These are phyloP conservation scores for Xestoiulus laeticollis DNA, from an alignment of 2,888 invertebrate genomes.

Conservation along the genomic window DNA sequence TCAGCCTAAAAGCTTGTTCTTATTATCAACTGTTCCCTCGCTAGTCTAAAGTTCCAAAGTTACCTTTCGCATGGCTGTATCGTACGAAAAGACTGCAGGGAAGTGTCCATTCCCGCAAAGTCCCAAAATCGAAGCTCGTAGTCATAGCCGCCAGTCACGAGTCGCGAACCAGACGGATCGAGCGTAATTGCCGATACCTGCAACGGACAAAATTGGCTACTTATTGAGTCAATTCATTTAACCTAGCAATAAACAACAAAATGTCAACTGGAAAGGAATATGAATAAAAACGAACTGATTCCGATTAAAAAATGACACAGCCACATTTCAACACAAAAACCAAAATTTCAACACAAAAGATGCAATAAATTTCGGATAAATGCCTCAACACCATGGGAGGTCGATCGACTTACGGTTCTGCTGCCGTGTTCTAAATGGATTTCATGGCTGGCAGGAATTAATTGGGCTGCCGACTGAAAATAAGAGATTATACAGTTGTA, in stretches of 20 bases:
- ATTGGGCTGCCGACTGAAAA: conserved; percentile 63
- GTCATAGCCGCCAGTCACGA: conserved; percentile 91
- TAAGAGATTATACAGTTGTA: too few relatives aligned
- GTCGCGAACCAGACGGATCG: conserved; percentile 92
- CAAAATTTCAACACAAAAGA: too few relatives aligned
- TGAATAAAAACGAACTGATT: too few relatives aligned
- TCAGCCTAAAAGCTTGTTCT: neutral
- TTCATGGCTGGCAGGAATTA: conserved; percentile 68
- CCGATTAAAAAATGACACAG: too few relatives aligned
- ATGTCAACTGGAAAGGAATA: too few relatives aligned
- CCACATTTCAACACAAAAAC: too few relatives aligned
- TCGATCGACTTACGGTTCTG: conserved; percentile 75
- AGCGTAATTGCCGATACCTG: conserved; percentile 80
- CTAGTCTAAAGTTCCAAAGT: neutral
- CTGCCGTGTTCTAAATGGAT: conserved; percentile 87
- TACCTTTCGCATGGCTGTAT: conserved; percentile 86
- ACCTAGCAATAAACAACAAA: too few relatives aligned
- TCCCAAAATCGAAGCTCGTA: conserved; percentile 98
- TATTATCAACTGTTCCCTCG: neutral
- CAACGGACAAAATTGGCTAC: neutral
- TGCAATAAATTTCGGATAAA: neutral
- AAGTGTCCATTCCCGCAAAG: conserved; percentile 97
- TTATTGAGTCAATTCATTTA: too few relatives aligned
- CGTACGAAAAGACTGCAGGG: conserved; percentile 88
- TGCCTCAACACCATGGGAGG: neutral